These are phyloP conservation scores for Cheilosia urbana DNA, from an alignment of 2,888 invertebrate genomes.

Conservation along the genomic window DNA sequence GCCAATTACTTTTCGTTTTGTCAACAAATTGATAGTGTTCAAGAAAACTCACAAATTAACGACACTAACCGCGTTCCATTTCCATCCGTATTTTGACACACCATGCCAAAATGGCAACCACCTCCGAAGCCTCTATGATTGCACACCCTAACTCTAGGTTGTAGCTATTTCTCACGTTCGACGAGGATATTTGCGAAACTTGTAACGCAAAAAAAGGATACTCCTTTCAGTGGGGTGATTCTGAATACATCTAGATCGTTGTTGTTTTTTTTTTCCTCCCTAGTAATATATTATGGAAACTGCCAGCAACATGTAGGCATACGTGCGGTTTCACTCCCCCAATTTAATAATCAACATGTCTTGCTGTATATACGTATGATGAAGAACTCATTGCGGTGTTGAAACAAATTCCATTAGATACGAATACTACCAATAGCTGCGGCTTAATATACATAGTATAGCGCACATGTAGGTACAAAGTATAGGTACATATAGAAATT, in stretches of 20 bases:
- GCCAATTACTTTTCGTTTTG: background rate
- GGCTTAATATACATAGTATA: slow-evolving; percentile 63
- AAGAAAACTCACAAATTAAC: slow-evolving; percentile 38
- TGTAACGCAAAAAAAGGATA: slow-evolving; percentile 36
- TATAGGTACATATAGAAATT: background rate
- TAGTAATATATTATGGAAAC: slow-evolving; percentile 13
- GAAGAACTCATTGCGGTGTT: slow-evolving; percentile 71
- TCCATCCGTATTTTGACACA: slow-evolving; percentile 16
- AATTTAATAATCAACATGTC: slow-evolving; percentile 73
- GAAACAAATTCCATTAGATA: slow-evolving; percentile 74
- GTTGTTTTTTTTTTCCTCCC: background rate
- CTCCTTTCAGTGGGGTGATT: slow-evolving; percentile 29
- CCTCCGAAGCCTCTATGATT: background rate
- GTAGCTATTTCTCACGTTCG: slow-evolving; percentile 65
- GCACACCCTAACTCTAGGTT: slow-evolving; percentile 51
- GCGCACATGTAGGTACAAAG: slow-evolving; percentile 11
- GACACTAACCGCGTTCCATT: slow-evolving; percentile 28
- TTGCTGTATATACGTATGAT: slow-evolving; percentile 52
- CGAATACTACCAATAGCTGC: slow-evolving; percentile 67
- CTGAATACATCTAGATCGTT: slow-evolving; percentile 28
- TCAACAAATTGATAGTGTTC: slow-evolving; percentile 29
- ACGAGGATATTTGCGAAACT: slow-evolving; percentile 69
- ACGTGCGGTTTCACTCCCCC: slow-evolving; percentile 66
- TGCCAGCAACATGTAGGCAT: slow-evolving; percentile 50
- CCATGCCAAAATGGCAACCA: slow-evolving; percentile 37